Percentiles rank a stretch among this genome's conserved stretches.
Evolutionary conservation across 2,888 invertebrate species (phyloP).

Genomic region (Trissolcus japonicus): DNA sequence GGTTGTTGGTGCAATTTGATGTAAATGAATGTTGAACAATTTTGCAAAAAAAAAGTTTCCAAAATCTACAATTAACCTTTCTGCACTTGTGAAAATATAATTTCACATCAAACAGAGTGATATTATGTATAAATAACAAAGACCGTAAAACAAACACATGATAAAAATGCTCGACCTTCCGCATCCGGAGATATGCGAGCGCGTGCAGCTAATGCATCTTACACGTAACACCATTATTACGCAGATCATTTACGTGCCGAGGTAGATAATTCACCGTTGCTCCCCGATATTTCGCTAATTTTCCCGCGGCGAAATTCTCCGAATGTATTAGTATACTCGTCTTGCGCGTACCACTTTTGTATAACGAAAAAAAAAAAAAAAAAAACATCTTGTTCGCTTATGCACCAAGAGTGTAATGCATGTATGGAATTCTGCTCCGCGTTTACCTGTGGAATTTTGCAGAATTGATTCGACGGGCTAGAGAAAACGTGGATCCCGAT

Average conservation of each 20-base stretch:
- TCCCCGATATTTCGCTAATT: slow-evolving; percentile 63
- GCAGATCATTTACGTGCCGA: slow-evolving; percentile 67
- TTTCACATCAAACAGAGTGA: background rate
- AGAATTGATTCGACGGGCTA: slow-evolving; percentile 37
- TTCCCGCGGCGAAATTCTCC: slow-evolving; percentile 63
- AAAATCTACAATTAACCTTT: no score
- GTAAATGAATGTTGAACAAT: no score
- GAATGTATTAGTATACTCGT: slow-evolving; percentile 62
- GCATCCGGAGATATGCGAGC: slow-evolving; percentile 62
- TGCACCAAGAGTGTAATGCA: slow-evolving; percentile 24
- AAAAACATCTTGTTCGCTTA: slow-evolving; percentile 42
- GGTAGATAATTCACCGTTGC: slow-evolving; percentile 58
- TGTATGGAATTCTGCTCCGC: slow-evolving; percentile 49
- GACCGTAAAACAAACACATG: slow-evolving; percentile 18
- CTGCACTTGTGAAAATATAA: no score
- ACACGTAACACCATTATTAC: slow-evolving; percentile 60
- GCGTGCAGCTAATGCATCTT: slow-evolving; percentile 73
- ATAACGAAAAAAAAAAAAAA: no score
- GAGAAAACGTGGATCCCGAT: no score
- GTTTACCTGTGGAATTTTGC: slow-evolving; percentile 28
- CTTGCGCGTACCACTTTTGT: slow-evolving; percentile 34
- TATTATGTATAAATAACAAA: slow-evolving; percentile 14
- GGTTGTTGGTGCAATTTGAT: no score
- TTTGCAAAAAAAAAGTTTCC: no score
- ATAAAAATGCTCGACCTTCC: slow-evolving; percentile 17